Evolutionary conservation across 2,113 vertebrate genomes (phyloP), one percentile per base, ranked within the genome.

Genomic region (Tachysurus vachellii): DNA sequence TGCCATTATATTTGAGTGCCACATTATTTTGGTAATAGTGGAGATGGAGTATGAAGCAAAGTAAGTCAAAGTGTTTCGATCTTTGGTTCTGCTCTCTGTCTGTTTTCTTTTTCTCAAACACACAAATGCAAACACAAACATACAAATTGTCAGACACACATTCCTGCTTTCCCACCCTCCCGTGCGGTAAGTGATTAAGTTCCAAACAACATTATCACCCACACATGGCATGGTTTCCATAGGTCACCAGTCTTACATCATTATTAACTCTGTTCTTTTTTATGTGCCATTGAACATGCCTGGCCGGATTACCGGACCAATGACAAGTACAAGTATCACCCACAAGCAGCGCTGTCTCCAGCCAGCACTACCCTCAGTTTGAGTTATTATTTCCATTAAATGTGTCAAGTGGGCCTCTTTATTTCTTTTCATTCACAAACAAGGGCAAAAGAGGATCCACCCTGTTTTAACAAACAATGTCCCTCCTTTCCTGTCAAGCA

Each of bases 351-450:
- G 31, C 50, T 70, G 42, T 82, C 62, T 79, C 71, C 53, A 54
- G 68, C 68, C 79, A 42, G 56, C n/a, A 84, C 53, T 71, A 26
- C n/a, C 23, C 77, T 88, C 66, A 57, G 42, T 89, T 88, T 87
- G 71, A 89, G 73, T 84, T 89, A 85, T 88, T 81, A 84, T 90
- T 87, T 89, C 88, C 88, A 89, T 87, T 42, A 76, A 68, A 61
- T 85, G 64, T 82, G 54, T 70, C 53, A 80, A 87, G 68, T 50
- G 36, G 28, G 54, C 86, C 61, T 47, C 19, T 62, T 54, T 79
- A 28, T 84, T 42, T 86, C 64, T 64, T 75, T 82, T 88, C 70
- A 82, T 75, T 86, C 83, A 90, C 54, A 84, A 84, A 77, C 80
- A 85, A 59, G 59, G 17, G 28, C 8, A 44, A 81, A 81, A 21